Evolutionary conservation across 2,888 invertebrate genomes (phyloP).

Genomic region (Netelia inedita): DNA sequence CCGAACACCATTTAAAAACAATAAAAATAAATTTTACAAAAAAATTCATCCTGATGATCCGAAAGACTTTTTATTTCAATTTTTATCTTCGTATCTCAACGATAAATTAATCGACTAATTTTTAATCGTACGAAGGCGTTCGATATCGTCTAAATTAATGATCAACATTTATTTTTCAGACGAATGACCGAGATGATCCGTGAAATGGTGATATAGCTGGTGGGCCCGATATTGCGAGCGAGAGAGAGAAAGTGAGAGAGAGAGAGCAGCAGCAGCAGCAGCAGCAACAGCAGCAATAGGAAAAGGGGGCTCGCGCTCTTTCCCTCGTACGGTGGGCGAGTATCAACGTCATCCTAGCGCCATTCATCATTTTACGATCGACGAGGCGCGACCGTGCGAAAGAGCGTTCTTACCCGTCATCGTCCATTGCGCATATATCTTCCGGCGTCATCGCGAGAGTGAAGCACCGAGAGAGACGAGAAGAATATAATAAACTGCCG

Average conservation of each 20-base stretch:
- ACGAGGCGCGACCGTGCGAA: slow-evolving; percentile 12
- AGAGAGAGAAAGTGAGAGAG: no score
- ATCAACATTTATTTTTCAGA: slow-evolving; percentile 75
- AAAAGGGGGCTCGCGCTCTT: slow-evolving; percentile 75
- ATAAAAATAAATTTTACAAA: no score
- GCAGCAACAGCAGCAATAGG: slow-evolving; percentile 71
- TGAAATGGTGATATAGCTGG: slow-evolving; percentile 79
- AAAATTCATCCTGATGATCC: no score
- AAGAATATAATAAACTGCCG: slow-evolving; percentile 64
- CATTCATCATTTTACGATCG: slow-evolving; percentile 64
- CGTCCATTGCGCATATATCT: slow-evolving; percentile 28
- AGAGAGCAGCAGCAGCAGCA: no score
- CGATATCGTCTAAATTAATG: not conserved
- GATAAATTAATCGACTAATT: no score
- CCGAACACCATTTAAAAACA: no score
- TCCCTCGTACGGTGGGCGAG: slow-evolving; percentile 66
- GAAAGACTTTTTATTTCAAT: no score
- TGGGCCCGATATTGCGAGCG: slow-evolving; percentile 2
- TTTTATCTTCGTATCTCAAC: no score
- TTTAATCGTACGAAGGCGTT: no score
- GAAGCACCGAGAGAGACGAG: slow-evolving; percentile 36
- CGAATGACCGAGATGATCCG: slow-evolving; percentile 77
- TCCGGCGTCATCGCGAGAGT: slow-evolving; percentile 32
- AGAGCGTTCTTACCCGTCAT: slow-evolving; percentile 32
- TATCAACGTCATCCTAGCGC: slow-evolving; percentile 73